phyloP scores from a whole-genome alignment of 2,797 vertebrate genomes.

The Cossypha dichroa region DNA sequence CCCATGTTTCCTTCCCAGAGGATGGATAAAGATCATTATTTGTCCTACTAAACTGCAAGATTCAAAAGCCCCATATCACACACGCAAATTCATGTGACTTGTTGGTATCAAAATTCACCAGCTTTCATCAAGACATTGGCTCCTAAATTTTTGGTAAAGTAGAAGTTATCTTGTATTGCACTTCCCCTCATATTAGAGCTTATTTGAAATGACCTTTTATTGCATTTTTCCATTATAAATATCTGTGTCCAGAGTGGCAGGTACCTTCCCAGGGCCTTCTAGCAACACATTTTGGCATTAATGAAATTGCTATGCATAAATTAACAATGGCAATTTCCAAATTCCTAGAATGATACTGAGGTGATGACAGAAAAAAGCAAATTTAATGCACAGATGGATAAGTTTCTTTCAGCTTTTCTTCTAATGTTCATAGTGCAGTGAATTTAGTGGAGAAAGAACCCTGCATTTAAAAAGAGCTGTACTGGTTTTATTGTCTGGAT shows the following conservation, averaged over 20 bases:
- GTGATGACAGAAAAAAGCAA: neutral
- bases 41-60: neutral
- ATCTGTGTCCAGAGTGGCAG: neutral
- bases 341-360: neutral
- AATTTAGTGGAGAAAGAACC: neutral
- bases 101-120: neutral
- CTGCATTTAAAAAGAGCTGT: neutral
- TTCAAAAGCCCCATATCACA: neutral
- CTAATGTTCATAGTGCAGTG: neutral
- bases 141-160: neutral
- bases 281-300: neutral
- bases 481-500: neutral
- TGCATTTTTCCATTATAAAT: neutral
- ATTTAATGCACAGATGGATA: neutral
- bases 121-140: neutral
- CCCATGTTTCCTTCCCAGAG: neutral
- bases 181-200: neutral
- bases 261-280: neutral
- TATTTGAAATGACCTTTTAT: neutral
- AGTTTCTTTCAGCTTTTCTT: neutral
- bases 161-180: neutral
- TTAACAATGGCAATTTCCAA: neutral
- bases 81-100: neutral
- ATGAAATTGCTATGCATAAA: neutral
- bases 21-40: neutral